Percentiles rank a stretch among this genome's conserved stretches.
phyloP scores from a whole-genome alignment of 1,140 invertebrate genomes.

The Drosophila cardini region DNA sequence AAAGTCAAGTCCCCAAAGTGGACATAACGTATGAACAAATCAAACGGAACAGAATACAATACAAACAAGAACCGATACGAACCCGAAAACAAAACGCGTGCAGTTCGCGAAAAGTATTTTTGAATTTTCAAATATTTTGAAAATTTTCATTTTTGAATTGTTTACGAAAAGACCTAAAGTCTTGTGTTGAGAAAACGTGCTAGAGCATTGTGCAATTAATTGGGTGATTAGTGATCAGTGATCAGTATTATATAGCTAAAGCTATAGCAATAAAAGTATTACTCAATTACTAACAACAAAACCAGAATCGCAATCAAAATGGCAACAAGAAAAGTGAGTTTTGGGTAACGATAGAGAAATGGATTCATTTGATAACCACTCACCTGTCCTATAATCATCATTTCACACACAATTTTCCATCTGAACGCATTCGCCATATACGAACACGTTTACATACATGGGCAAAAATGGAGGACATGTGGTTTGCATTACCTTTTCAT shows the following conservation, averaged over 20 bases:
- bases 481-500: slow-evolving; percentile 78
- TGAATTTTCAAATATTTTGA: slow-evolving; percentile 31
- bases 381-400: slow-evolving; percentile 2
- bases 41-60: slow-evolving; percentile 28
- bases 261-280: slow-evolving; percentile 44
- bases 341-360: background rate
- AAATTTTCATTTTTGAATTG: slow-evolving; percentile 44
- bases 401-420: slow-evolving; percentile 47
- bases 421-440: background rate
- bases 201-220: slow-evolving; percentile 61
- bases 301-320: slow-evolving; percentile 32
- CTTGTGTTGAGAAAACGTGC: slow-evolving; percentile 54
- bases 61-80: background rate
- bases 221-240: slow-evolving; percentile 63
- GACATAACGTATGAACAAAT: slow-evolving; percentile 46
- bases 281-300: slow-evolving; percentile 34
- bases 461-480: slow-evolving; percentile 70
- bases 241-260: slow-evolving; percentile 49
- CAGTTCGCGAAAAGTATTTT: slow-evolving; percentile 41
- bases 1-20: slow-evolving; percentile 44
- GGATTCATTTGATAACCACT: background rate
- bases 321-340: slow-evolving; percentile 74
- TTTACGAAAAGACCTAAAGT: slow-evolving; percentile 44
- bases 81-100: slow-evolving; percentile 8
- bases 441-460: slow-evolving; percentile 8